A percentile compares a stretch with the other conserved stretches of the same genome.
Evolutionary conservation across 2,797 vertebrate species (phyloP).

Genomic region (Lepus oiostolus): DNA sequence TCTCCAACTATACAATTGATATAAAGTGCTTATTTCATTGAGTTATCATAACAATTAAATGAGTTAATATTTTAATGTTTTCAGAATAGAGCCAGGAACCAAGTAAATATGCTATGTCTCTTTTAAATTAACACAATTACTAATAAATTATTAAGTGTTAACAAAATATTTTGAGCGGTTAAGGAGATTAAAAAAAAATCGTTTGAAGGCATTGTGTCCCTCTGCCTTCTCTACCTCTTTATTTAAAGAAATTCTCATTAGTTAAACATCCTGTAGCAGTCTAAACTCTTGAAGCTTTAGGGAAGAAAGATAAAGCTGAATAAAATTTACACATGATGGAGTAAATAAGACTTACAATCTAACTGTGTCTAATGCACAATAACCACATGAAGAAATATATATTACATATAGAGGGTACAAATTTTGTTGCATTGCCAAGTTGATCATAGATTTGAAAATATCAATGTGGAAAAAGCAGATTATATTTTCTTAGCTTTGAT

Average conservation of each 20-base stretch:
- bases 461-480: constrained; percentile 28
- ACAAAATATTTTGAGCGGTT: background rate
- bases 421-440: constrained; percentile 65
- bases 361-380: constrained; percentile 55
- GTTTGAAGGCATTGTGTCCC: background rate
- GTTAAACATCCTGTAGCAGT: background rate
- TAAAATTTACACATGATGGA: constrained; percentile 53
- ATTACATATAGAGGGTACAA: background rate
- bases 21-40: background rate
- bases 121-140: background rate
- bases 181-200: too few relatives aligned
- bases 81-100: background rate
- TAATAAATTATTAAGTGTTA: too few relatives aligned
- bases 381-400: background rate
- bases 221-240: background rate
- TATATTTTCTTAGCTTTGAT: constrained; percentile 71
- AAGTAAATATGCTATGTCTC: background rate
- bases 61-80: background rate
- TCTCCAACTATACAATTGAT: background rate
- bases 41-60: background rate
- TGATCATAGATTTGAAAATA: constrained; percentile 49
- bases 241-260: constrained; percentile 20
- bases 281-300: background rate
- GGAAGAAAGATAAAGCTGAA: constrained; percentile 16
- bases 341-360: constrained; percentile 35